Evolutionary conservation across 2,888 invertebrate genomes (phyloP), one percentile per base, ranked within the genome.

Genomic region (Epinotia demarniana): DNA sequence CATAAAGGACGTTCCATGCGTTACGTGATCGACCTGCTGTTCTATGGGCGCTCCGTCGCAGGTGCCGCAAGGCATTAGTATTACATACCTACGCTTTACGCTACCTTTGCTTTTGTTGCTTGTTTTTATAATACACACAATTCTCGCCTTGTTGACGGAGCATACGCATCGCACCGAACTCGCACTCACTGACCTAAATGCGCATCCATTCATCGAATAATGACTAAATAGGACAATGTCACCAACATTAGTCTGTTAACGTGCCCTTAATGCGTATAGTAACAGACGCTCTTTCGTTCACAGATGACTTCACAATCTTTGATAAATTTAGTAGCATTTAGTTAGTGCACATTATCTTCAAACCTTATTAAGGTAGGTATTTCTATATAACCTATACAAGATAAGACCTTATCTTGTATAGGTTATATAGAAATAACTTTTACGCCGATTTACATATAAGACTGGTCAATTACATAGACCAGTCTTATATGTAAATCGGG

Each of bases 221-320:
- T 66, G 58, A 75, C 70, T 70, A 71, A 75, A 75, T 75, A 71
- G 75, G 75, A 75, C 75, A 75, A 75, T 71, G 70, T 71, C 75
- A 75, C 53, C 18, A 60, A 64, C 53, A 75, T 66, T 43, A 75
- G 64, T 43, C 70, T 55, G 69, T 60, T 60, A 43, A 16, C 69
- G 19, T 58, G 46, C 43, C 58, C 69, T 60, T 69, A 68, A 39
- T 69, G 43, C 19, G 43, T 43, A 13, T 11, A 19, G 33, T 19
- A 18, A 60, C 69, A 69, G 23, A 19, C 66, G 58, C 23, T 58
- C 23, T 4, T 53, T 23, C 13, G n/a, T 13, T n/a, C 23, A 33
- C 27, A 55, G 8, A 53, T 13, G 53, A 46, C 3, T 62, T 62
- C 18, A 33, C n/a, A 53, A n/a, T 53, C n/a, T 53, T 53, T 53